Percentiles rank a stretch among this genome's conserved stretches.
These are phyloP conservation scores for Anseranas semipalmata DNA, from an alignment of 2,113 vertebrate species.

Conservation along the genomic window DNA sequence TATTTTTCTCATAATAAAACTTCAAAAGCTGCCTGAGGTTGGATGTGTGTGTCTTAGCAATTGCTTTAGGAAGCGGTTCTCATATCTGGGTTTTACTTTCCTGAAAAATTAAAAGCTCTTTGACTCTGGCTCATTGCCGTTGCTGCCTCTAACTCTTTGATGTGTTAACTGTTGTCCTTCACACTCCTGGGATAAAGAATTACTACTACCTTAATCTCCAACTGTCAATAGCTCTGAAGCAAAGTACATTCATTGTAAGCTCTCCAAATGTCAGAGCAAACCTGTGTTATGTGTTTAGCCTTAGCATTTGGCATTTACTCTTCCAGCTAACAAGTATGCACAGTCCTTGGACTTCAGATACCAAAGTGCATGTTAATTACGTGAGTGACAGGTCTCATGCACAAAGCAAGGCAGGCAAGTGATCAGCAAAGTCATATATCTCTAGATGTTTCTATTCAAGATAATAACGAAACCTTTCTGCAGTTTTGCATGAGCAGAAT, in stretches of 20 bases:
- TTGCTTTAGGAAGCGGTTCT: not conserved
- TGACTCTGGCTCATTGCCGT: not conserved
- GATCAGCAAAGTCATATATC: not conserved
- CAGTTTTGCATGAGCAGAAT: not conserved
- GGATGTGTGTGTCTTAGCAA: rapidly evolving
- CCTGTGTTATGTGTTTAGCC: conserved; percentile 70
- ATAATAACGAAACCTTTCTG: not conserved
- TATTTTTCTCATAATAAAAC: not conserved
- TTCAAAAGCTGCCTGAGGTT: not conserved
- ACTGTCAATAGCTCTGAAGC: conserved; percentile 82
- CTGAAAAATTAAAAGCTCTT: conserved; percentile 46
- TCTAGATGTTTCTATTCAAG: not conserved
- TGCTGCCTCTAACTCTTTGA: conserved; percentile 60
- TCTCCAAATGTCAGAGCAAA: conserved; percentile 84
- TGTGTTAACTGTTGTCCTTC: conserved; percentile 75
- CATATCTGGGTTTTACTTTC: not conserved
- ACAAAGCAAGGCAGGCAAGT: not conserved
- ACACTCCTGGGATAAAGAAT: conserved; percentile 73
- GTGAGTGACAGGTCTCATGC: conserved; percentile 11
- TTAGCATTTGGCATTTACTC: conserved; percentile 82
- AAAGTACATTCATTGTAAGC: conserved; percentile 83
- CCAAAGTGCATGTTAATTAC: conserved; percentile 76
- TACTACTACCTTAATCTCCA: conserved; percentile 80
- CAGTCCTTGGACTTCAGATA: conserved; percentile 65
- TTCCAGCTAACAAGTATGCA: conserved; percentile 71